Evolutionary conservation across 2,113 vertebrate genomes (phyloP).

Genomic region (Synodontis membranacea): DNA sequence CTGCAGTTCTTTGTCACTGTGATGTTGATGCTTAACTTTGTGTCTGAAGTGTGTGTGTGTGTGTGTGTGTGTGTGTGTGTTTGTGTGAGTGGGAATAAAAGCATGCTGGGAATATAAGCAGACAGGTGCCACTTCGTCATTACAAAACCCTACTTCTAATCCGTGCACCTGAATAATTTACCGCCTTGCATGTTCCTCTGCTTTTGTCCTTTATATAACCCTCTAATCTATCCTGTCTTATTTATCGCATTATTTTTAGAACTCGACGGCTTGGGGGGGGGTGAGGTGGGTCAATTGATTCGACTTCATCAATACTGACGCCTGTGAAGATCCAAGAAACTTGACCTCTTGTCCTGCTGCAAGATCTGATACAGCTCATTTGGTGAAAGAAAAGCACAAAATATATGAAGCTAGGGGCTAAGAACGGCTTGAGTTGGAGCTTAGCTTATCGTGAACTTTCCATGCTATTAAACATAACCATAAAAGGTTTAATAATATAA

Average conservation of each 20-base stretch:
- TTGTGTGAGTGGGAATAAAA: background rate
- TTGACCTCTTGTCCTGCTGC: background rate
- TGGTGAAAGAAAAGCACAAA: background rate
- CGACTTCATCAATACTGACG: background rate
- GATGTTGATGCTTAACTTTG: background rate
- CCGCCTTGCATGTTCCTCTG: background rate
- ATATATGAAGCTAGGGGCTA: background rate
- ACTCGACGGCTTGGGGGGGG: background rate
- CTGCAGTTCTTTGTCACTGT: background rate
- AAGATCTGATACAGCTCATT: background rate
- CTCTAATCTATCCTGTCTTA: slow-evolving; percentile 27
- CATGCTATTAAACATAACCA: background rate
- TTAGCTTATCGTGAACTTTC: background rate
- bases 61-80: background rate
- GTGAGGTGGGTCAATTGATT: background rate
- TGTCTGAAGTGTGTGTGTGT: background rate
- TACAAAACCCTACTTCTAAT: background rate
- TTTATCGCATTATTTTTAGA: slow-evolving; percentile 38
- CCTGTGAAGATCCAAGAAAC: background rate
- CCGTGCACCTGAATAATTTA: slow-evolving; percentile 10
- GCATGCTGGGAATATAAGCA: no score
- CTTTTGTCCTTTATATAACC: slow-evolving; percentile 2
- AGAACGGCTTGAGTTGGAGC: no score
- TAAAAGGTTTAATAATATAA: background rate
- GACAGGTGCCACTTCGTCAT: slow-evolving; percentile 13